Evolutionary conservation across 2,797 vertebrate species (phyloP).

Genomic region (Hippopotamyrus pictus): DNA sequence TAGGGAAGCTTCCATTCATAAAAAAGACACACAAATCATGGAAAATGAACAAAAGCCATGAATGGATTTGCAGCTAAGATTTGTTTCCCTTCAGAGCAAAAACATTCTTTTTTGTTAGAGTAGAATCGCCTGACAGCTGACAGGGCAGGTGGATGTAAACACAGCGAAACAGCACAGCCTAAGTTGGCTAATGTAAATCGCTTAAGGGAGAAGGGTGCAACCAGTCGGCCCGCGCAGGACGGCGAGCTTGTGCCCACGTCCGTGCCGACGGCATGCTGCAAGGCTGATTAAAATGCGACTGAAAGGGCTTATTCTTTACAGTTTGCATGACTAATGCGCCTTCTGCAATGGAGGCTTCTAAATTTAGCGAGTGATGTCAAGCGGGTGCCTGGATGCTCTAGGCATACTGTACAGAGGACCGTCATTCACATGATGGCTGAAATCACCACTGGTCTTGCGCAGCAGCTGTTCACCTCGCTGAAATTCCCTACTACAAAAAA

Average conservation of each 20-base stretch:
- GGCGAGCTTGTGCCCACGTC: neutral
- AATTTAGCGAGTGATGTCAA: constrained; percentile 66
- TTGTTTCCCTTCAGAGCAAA: neutral
- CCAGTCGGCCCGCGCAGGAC: neutral
- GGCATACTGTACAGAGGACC: constrained; percentile 52
- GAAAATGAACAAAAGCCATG: neutral
- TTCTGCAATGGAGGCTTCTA: constrained; percentile 55
- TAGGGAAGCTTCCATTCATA: neutral
- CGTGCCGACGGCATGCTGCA: neutral
- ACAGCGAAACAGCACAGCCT: neutral
- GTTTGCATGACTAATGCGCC: constrained; percentile 61
- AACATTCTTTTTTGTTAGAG: neutral
- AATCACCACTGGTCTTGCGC: constrained; percentile 57
- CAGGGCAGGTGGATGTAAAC: neutral
- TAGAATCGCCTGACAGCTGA: neutral
- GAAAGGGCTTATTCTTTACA: constrained; percentile 47
- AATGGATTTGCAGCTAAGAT: neutral
- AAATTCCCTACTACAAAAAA: constrained; percentile 58
- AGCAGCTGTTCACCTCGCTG: constrained; percentile 52
- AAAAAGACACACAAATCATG: neutral
- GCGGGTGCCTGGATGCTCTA: constrained; percentile 55
- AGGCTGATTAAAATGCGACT: constrained; percentile 45
- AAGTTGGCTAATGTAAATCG: neutral
- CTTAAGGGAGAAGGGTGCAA: neutral
- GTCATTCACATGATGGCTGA: constrained; percentile 64